Conservation (phyloP, 2,113 vertebrate genomes). For the Atlantisia rogersi region DNA sequence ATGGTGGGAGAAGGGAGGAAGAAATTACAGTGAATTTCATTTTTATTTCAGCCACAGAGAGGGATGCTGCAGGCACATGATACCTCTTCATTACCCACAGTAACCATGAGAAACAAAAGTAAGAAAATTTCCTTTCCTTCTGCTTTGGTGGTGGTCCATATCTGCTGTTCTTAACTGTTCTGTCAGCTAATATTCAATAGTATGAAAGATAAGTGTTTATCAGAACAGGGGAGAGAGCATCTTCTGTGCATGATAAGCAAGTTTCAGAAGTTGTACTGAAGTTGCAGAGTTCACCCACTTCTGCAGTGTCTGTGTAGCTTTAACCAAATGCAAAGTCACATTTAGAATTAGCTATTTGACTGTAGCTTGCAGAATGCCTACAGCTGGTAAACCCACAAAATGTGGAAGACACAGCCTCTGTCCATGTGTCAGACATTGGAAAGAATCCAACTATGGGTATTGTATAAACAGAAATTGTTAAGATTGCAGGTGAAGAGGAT, state of each 20-base stretch:
- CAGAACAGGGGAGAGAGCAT: not conserved
- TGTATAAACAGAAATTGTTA: not conserved
- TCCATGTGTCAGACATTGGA: not conserved
- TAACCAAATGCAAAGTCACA: not conserved
- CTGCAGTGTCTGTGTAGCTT: not conserved
- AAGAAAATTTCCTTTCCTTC: conserved; percentile 40
- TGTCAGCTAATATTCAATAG: not conserved
- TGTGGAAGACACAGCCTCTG: not conserved
- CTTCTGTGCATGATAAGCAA: not conserved
- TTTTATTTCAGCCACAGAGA: conserved; percentile 80
- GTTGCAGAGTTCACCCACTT: not conserved
- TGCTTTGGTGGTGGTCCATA: not conserved
- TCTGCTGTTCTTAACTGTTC: not conserved
- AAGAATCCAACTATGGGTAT: not conserved
- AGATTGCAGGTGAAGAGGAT: not conserved
- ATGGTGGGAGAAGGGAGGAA: not conserved
- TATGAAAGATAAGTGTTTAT: not conserved
- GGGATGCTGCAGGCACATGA: conserved; percentile 82
- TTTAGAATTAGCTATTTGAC: not conserved
- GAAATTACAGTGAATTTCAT: not conserved
- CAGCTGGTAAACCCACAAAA: not conserved
- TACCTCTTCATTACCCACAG: conserved; percentile 82
- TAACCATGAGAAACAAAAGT: conserved; percentile 92
- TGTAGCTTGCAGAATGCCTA: not conserved
- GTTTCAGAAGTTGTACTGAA: not conserved